Conservation (phyloP, 2,888 invertebrate species). For the Anagyrus pseudococci region DNA sequence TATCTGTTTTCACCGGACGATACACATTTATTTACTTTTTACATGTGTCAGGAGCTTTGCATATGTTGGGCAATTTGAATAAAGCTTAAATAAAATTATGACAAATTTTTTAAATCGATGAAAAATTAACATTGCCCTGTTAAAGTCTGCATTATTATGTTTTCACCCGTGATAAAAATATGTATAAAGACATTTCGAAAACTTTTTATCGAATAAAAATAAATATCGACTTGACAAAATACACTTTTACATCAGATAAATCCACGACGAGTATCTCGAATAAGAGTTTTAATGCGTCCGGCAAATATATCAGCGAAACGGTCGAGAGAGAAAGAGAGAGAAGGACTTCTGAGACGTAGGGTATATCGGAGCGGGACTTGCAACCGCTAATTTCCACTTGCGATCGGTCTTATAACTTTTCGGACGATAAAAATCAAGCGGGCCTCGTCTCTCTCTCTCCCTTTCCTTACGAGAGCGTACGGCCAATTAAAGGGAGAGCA, state of each 20-base stretch:
- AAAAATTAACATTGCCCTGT: neutral
- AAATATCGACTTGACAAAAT: neutral
- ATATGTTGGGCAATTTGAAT: too few relatives aligned
- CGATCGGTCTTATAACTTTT: constrained; percentile 20
- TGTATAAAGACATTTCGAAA: neutral
- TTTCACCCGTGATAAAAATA: neutral
- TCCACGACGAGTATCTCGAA: neutral
- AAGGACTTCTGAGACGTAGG: neutral
- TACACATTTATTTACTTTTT: neutral
- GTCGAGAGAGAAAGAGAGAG: too few relatives aligned
- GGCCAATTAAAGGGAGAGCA: constrained; percentile 17
- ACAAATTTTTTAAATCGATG: neutral
- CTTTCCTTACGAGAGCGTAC: too few relatives aligned
- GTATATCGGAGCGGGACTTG: neutral
- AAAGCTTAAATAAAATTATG: neutral
- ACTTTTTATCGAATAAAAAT: neutral
- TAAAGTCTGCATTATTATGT: neutral
- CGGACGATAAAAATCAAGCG: constrained; percentile 23
- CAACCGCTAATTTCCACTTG: constrained; percentile 14
- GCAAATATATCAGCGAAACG: too few relatives aligned
- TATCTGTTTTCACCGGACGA: constrained; percentile 47
- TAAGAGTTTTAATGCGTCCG: neutral
- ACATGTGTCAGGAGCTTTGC: too few relatives aligned
- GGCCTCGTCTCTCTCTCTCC: neutral
- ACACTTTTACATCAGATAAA: neutral